Evolutionary conservation across 2,888 invertebrate genomes (phyloP).

Genomic region (Norana najaformis): DNA sequence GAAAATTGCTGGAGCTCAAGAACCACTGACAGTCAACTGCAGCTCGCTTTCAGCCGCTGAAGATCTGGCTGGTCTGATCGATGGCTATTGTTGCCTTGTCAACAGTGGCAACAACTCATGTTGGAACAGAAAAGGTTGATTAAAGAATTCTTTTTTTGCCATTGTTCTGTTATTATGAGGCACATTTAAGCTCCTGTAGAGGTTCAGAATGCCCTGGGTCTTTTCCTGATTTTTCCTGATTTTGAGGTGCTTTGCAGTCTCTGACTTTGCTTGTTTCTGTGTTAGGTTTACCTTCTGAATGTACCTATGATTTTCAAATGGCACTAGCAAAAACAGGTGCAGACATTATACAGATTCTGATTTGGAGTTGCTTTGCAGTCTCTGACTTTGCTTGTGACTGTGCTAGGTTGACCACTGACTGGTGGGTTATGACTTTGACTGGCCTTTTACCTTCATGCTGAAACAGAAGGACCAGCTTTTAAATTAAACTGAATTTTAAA

Average conservation of each 20-base stretch:
- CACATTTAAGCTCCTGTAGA: neutral
- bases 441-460: neutral
- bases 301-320: neutral
- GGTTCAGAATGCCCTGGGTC: neutral
- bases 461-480: neutral
- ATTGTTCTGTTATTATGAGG: neutral
- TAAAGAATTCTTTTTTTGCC: neutral
- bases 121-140: constrained; percentile 39
- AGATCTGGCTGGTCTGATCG: constrained; percentile 91
- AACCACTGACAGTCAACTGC: constrained; percentile 84
- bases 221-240: neutral
- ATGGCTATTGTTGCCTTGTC: constrained; percentile 90
- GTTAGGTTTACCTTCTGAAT: neutral
- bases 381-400: no score
- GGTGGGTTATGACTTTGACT: neutral
- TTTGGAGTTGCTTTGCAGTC: no score
- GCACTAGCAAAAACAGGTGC: neutral
- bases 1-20: constrained; percentile 70
- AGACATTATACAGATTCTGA: neutral
- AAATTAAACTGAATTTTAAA: no score
- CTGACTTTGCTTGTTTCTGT: no score
- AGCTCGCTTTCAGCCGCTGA: constrained; percentile 82
- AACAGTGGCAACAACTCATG: constrained; percentile 37
- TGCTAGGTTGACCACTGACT: no score
- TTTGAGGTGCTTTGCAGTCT: neutral